Base-by-base conservation (phyloP, 1,140 invertebrate genomes). In the Diachasmimorpha longicaudata region DNA sequence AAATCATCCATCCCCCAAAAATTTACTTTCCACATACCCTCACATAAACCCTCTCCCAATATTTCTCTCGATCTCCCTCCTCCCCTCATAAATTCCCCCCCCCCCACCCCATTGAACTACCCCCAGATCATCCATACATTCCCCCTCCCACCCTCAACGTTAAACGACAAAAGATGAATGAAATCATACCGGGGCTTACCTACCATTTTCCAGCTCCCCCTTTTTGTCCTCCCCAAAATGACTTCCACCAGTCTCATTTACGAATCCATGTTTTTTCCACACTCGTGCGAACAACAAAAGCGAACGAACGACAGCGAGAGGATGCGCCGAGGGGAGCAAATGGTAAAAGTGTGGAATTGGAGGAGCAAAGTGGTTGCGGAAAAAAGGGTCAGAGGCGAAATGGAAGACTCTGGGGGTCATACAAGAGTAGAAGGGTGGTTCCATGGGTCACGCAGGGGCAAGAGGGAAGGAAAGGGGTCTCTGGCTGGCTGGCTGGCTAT, bases 321-420 rank as follows among this genome's bases (percentile, higher is more conserved):
- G 55, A 9, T 63, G 69, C 70, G 39, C 1, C 11, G 16, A 68
- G 48, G 55, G 74, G 36, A 74, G 74, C 31, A 25, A 14, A 37
- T 46, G 73, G 67, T 58, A 44, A 73, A 72, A 74, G 67, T 52
- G 72, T 73, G 72, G 75, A 73, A 80, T 77, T 75, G 77, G 72
- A 80, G 68, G 81, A 79, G 78, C 78, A 83, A 83, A 83, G 81
- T 83, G 81, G 81, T 82, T 79, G 81, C 78, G 79, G 46, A 72
- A 72, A 83, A 76, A 81, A 78, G 82, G 81, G 79, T 75, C 78
- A 81, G 80, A 79, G 81, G 82, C 78, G 68, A 39, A 14, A 63
- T 25, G 58, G 77, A 75, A 71, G 37, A 52, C 63, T 67, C 79
- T 78, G 77, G 81, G 55, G 72, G 79, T 74, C 81, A 83, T 83